A percentile compares a stretch with the other conserved stretches of the same genome.
Conservation (phyloP, 2,797 vertebrate genomes). For the Manis javanica region DNA sequence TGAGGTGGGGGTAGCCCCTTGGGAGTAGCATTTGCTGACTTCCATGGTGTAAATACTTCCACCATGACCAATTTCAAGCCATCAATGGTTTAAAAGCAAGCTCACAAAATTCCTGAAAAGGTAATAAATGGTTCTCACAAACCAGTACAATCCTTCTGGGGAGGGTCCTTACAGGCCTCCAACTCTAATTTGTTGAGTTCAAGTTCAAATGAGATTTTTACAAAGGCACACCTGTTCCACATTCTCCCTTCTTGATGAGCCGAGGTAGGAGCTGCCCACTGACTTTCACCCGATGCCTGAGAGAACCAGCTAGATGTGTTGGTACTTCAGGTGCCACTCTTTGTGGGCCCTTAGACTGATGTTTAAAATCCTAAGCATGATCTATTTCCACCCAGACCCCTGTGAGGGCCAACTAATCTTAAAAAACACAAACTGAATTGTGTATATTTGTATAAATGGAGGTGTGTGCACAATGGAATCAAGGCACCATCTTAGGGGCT, state of each 20-base stretch:
- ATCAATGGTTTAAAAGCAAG: slow-evolving; percentile 1
- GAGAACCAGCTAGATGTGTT: not conserved
- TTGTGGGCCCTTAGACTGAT: not conserved
- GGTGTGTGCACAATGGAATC: not conserved
- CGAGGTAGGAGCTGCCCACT: not conserved
- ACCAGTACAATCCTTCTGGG: not conserved
- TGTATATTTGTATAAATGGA: slow-evolving; percentile 3
- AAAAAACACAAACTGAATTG: slow-evolving; percentile 1
- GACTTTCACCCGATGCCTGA: not conserved
- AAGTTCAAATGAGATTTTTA: not conserved
- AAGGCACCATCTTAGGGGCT: not conserved
- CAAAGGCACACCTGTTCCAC: not conserved
- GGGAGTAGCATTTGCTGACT: not conserved
- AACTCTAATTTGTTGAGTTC: not conserved
- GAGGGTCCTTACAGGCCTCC: not conserved
- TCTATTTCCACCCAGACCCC: slow-evolving; percentile 5
- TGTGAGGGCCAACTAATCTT: not conserved
- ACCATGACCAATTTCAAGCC: not conserved
- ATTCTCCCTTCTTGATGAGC: slow-evolving; percentile 19
- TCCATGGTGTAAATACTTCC: not conserved
- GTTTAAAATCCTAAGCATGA: not conserved
- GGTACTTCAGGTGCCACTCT: not conserved
- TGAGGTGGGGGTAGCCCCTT: not conserved
- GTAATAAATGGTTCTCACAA: slow-evolving; percentile 13
- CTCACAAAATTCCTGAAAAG: slow-evolving; percentile 28